phyloP scores from a whole-genome alignment of 2,797 vertebrate genomes.

The Petrocephalus sullivani region DNA sequence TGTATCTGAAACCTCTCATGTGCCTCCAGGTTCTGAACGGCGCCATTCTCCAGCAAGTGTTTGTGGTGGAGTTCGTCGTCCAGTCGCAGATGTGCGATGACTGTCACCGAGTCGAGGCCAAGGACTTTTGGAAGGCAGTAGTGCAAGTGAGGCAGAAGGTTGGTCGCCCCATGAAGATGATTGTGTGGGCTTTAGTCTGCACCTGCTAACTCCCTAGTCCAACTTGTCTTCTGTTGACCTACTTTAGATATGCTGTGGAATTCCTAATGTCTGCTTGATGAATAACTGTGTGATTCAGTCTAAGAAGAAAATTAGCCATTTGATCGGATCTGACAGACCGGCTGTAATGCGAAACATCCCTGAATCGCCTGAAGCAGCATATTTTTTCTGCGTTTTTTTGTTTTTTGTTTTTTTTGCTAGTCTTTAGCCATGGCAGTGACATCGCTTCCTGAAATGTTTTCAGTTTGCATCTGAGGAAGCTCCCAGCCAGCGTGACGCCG shows the following conservation, averaged over 20 bases:
- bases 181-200: not conserved
- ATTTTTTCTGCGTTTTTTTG: not conserved
- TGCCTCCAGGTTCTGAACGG: slow-evolving; percentile 86
- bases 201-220: too few species aligned
- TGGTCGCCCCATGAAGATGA: not conserved
- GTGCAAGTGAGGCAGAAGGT: slow-evolving; percentile 97
- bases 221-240: not conserved
- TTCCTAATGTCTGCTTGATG: not conserved
- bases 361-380: not conserved
- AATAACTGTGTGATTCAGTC: not conserved
- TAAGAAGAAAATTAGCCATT: not conserved
- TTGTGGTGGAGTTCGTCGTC: slow-evolving; percentile 85
- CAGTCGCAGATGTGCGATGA: slow-evolving; percentile 93
- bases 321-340: not conserved
- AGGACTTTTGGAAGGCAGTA: slow-evolving; percentile 97
- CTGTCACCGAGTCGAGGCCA: slow-evolving; percentile 94
- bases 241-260: not conserved
- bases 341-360: not conserved
- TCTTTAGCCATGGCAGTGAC: not conserved
- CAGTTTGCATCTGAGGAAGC: not conserved
- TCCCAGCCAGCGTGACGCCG: not conserved
- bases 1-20: not conserved
- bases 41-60: slow-evolving; percentile 92
- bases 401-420: not conserved
- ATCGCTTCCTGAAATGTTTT: not conserved